These are phyloP conservation scores for Micrasema minimum DNA, from an alignment of 1,140 invertebrate species.

Conservation along the genomic window DNA sequence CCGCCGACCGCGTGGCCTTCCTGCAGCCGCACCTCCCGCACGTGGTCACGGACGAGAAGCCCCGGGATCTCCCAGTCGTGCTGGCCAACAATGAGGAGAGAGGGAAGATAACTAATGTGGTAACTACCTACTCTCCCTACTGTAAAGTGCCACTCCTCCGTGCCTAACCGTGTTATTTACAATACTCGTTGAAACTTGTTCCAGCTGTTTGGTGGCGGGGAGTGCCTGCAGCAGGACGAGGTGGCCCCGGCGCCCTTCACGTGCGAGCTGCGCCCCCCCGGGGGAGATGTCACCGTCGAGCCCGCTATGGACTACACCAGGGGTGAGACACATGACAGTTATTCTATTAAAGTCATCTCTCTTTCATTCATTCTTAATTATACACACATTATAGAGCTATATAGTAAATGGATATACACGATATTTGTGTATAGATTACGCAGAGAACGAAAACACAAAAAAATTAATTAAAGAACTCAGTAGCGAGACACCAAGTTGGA, in stretches of 20 bases:
- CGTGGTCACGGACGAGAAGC: conserved; percentile 45
- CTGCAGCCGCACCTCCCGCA: conserved; percentile 18
- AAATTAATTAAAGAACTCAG: too few relatives aligned
- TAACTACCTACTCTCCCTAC: too few relatives aligned
- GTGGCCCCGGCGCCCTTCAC: conserved; percentile 39
- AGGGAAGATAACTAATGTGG: conserved; percentile 47
- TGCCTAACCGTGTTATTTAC: too few relatives aligned
- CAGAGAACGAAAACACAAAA: too few relatives aligned
- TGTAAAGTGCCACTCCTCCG: too few relatives aligned
- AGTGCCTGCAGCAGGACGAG: conserved; percentile 35
- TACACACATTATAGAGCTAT: too few relatives aligned
- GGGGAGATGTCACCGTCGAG: background rate
- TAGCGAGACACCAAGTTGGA: too few relatives aligned
- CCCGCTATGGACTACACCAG: conserved; percentile 35
- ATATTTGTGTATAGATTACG: too few relatives aligned
- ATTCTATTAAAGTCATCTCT: too few relatives aligned
- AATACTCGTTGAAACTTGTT: conserved; percentile 2
- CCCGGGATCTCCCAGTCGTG: conserved; percentile 37
- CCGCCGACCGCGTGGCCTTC: conserved; percentile 45
- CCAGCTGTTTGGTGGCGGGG: conserved; percentile 36
- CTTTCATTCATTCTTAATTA: too few relatives aligned
- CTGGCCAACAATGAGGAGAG: conserved; percentile 44
- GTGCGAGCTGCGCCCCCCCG: conserved; percentile 33
- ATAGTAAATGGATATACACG: too few relatives aligned
- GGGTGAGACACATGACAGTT: conserved; percentile 1